phyloP scores from a whole-genome alignment of 2,797 vertebrate genomes.

The Salmo trutta region DNA sequence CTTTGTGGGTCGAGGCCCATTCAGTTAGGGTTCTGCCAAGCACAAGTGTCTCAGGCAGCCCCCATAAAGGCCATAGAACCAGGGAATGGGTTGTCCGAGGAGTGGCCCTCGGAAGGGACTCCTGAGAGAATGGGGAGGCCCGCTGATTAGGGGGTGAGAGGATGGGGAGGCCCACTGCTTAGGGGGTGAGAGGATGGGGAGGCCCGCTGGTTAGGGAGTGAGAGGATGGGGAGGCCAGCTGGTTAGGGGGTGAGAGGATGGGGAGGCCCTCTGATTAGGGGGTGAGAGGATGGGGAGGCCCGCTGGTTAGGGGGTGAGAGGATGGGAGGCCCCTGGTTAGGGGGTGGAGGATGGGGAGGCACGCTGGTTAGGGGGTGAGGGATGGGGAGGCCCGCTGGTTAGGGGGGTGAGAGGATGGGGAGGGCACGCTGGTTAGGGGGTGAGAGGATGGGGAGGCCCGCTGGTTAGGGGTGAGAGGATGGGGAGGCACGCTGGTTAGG shows the following conservation, averaged over 20 bases:
- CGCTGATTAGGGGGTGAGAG: too few species aligned
- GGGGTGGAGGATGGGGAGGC: constrained; percentile 4
- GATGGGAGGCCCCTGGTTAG: constrained; percentile 1
- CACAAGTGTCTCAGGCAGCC: constrained; percentile 52
- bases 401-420: constrained; percentile 30
- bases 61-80: constrained; percentile 63
- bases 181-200: constrained; percentile 2
- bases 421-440: too few species aligned
- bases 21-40: constrained; percentile 67
- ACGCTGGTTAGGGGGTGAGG: constrained; percentile 32
- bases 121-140: constrained; percentile 2
- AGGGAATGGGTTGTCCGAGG: constrained; percentile 44
- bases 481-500: neutral
- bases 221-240: neutral
- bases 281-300: neutral
- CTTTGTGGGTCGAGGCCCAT: constrained; percentile 70
- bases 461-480: neutral
- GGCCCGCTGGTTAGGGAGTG: neutral
- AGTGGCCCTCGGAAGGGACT: constrained; percentile 22
- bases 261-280: neutral
- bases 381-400: neutral
- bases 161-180: neutral
- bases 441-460: neutral
- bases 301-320: neutral
- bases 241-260: neutral